Percentiles rank a stretch among this genome's conserved stretches.
These are phyloP conservation scores for Epizoanthus rinbou DNA, from an alignment of 92 coral and sea anemone genomes.

Conservation along the genomic window DNA sequence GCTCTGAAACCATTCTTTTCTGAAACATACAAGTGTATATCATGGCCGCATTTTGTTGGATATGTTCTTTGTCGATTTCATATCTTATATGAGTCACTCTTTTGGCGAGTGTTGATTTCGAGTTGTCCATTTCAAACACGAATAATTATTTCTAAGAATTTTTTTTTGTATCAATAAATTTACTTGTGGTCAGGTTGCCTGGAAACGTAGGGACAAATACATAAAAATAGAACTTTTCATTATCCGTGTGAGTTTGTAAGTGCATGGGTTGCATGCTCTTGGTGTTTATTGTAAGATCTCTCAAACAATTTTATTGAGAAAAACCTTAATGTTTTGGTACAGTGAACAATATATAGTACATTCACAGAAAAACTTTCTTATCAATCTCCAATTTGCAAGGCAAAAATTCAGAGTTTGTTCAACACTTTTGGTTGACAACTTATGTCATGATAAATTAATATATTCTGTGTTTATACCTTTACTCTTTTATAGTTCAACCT, in stretches of 20 bases:
- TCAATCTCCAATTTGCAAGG: slow-evolving; percentile 15
- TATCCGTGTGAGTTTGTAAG: not conserved
- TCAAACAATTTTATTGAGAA: not conserved
- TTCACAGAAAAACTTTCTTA: not conserved
- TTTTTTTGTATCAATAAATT: slow-evolving; percentile 6
- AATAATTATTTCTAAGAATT: not conserved
- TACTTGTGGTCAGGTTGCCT: slow-evolving; percentile 26
- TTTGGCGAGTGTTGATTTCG: not conserved
- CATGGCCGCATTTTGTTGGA: not conserved
- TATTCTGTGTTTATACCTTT: not conserved
- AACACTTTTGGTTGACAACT: too few relatives aligned
- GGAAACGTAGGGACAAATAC: slow-evolving; percentile 4
- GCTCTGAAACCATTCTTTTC: not conserved
- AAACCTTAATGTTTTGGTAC: not conserved
- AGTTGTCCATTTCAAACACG: slow-evolving; percentile 13
- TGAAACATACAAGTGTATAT: not conserved
- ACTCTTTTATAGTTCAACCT: not conserved
- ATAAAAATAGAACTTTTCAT: not conserved
- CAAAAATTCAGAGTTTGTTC: not conserved
- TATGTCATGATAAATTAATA: not conserved
- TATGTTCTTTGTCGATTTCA: not conserved
- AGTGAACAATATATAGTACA: not conserved
- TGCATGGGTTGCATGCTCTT: not conserved
- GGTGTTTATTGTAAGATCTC: not conserved
- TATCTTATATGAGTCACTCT: not conserved